Percentiles rank a stretch among this genome's conserved stretches.
These are phyloP conservation scores for Lophius piscatorius DNA, from an alignment of 2,113 vertebrate genomes.

Conservation along the genomic window DNA sequence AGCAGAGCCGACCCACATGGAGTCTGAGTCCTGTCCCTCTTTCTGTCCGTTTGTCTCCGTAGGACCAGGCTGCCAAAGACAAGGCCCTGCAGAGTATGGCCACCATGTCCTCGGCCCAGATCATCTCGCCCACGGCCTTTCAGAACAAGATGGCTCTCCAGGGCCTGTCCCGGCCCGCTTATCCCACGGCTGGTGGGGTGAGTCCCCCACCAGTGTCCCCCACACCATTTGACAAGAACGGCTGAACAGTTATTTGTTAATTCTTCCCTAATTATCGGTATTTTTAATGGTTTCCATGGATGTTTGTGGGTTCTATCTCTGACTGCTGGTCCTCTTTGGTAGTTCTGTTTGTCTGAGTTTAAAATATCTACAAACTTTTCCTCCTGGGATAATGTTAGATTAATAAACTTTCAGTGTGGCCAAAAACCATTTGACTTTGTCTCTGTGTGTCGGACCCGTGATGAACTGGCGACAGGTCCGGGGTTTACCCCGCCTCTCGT, in stretches of 20 bases:
- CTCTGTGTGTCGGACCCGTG: no score
- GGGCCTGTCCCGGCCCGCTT: conserved; percentile 85
- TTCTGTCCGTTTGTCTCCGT: conserved; percentile 38
- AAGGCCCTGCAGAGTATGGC: conserved; percentile 97
- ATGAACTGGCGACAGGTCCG: no score
- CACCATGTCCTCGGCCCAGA: conserved; percentile 95
- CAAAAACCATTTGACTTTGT: no score
- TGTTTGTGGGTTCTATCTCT: conserved; percentile 41
- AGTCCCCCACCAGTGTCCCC: conserved; percentile 66
- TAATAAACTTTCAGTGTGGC: no score
- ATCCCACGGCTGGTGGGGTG: conserved; percentile 88
- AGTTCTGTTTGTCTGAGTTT: no score
- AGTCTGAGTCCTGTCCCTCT: conserved; percentile 31
- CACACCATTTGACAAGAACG: background rate
- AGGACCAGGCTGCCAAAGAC: conserved; percentile 98
- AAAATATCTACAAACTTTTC: no score
- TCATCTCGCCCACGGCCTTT: conserved; percentile 92
- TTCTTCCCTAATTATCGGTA: background rate
- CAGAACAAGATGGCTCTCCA: conserved; percentile 93
- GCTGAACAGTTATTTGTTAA: background rate
- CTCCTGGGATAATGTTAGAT: no score
- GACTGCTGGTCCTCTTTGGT: no score
- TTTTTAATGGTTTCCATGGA: background rate
- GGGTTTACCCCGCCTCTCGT: no score
- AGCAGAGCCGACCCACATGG: conserved; percentile 45